Evolutionary conservation across 2,113 vertebrate species (phyloP), one percentile per base, ranked within the genome.

Genomic region (Aythya baeri): DNA sequence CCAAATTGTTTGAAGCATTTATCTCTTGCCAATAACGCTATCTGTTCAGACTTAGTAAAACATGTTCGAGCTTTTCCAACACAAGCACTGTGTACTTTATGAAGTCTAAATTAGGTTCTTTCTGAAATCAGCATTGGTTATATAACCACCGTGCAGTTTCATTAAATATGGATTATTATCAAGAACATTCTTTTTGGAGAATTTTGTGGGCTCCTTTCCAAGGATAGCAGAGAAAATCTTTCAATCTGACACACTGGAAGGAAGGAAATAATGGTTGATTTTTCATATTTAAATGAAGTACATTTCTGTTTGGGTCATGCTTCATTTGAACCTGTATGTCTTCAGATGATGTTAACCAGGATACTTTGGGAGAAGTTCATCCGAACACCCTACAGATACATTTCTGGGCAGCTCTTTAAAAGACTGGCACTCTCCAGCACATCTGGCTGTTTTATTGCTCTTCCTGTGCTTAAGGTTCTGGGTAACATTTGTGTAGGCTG

Each of bases 81-180:
- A 59, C 34, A 94, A 93, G 84, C 41, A 73, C 41, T 46, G 22
- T 54, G 77, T 91, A 77, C 63, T 94, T 96, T 85, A 87, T 46
- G 54, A 92, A 93, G 80, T 62, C 86, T 96, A 93, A 96, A 93
- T 89, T 84, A 94, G 27, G 21, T 88, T 73, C 73, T 94, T 94
- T 89, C 73, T 95, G 52, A 97, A 96, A 96, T 89, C 62, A 81
- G 31, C 77, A 72, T 38, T 80, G n/a, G 76, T 96, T 97, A 93
- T 83, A 79, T 85, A 97, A 97, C 59, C 18, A 85, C n/a, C 1
- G 2, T 38, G 58, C 67, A 81, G 44, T 89, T 96, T 95, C 89
- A 96, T 96, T 96, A 94, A 96, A 95, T 78, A 84, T 57, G 91
- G 86, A 94, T 96, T 96, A 97, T 95, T 93, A 83, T 83, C 5